Evolutionary conservation across 2,113 vertebrate genomes (phyloP).

Genomic region (Poeciliopsis occidentalis): DNA sequence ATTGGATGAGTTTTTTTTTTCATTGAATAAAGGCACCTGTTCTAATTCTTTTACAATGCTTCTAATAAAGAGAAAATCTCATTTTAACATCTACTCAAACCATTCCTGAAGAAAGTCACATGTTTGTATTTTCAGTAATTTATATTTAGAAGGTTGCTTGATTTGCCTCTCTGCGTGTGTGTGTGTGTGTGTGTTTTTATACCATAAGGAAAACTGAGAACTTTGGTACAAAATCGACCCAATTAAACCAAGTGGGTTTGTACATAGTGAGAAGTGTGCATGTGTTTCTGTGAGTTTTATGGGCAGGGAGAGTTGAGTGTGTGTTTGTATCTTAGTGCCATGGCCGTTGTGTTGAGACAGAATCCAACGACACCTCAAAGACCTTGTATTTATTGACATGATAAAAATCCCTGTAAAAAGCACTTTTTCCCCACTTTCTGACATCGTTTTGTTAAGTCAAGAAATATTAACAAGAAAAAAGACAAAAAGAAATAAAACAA

Average conservation of each 20-base stretch:
- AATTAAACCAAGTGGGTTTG: conserved; percentile 63
- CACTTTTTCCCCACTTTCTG: conserved; percentile 87
- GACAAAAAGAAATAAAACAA: conserved; percentile 61
- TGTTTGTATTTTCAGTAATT: conserved; percentile 63
- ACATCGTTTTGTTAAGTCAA: conserved; percentile 91
- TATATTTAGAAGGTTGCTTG: conserved; percentile 67
- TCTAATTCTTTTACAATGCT: conserved; percentile 13
- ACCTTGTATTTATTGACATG: conserved; percentile 97
- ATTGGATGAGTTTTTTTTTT: neutral
- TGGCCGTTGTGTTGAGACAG: conserved; percentile 84
- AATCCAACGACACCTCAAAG: conserved; percentile 85
- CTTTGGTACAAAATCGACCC: conserved; percentile 72
- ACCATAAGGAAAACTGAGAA: conserved; percentile 49
- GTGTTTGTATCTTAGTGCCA: conserved; percentile 88
- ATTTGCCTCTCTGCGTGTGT: conserved; percentile 34
- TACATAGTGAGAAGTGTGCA: conserved; percentile 62
- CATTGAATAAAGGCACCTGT: conserved; percentile 8
- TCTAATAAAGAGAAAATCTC: conserved; percentile 18
- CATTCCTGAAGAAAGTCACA: conserved; percentile 46
- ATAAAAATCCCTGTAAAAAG: conserved; percentile 94
- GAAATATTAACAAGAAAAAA: conserved; percentile 73
- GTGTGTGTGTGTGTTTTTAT: conserved; percentile 33
- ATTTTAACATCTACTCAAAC: conserved; percentile 23
- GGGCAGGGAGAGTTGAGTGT: conserved; percentile 78
- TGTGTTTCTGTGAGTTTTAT: conserved; percentile 65